Evolutionary conservation across 35 echinoderm and acorn worm species (phyloP), one percentile per base, ranked within the genome.

Genomic region (Patiria miniata): DNA sequence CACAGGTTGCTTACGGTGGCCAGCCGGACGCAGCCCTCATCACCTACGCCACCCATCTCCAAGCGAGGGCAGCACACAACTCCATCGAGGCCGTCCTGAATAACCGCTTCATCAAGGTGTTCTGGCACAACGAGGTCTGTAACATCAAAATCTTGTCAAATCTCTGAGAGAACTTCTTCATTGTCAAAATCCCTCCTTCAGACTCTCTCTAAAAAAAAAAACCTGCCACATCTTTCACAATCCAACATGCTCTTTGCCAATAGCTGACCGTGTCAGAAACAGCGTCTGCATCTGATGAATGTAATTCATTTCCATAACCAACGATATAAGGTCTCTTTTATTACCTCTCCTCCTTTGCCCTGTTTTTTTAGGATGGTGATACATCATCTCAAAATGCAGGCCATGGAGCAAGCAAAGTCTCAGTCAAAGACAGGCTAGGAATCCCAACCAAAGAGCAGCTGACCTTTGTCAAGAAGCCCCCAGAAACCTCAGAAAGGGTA

Each of bases 61-160:
- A 98, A 79, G 96, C 96, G 38, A 94, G 88, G 50, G 85, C 40
- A 78, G 96, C 96, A 21, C 89, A 94, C 52, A 78, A 87, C 44
- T 98, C 84, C 78, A 87, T 86, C 19, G 96, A 91, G 36, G 96
- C 96, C 1, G 89, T 98, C 16, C 85, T 98, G 39, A 91, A 90
- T n/a, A 98, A 98, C 58, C 87, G 96, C 40, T 98, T 98, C 52
- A 92, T 98, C 78, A 98, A 94, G 57, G 92, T 98, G 34, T 98
- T 94, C 44, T 98, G 96, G 96, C 92, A 94, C 83, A 58, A 58
- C 19, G 82, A 84, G 32, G n/a, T 53, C 21, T n/a, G n/a, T n/a
- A n/a, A n/a, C n/a, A n/a, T n/a, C n/a, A n/a, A n/a, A n/a, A n/a
- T n/a, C n/a, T n/a, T n/a, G n/a, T n/a, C n/a, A n/a, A n/a, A n/a